phyloP scores from a whole-genome alignment of 2,888 invertebrate species.

The Scaeva pyrastri region DNA sequence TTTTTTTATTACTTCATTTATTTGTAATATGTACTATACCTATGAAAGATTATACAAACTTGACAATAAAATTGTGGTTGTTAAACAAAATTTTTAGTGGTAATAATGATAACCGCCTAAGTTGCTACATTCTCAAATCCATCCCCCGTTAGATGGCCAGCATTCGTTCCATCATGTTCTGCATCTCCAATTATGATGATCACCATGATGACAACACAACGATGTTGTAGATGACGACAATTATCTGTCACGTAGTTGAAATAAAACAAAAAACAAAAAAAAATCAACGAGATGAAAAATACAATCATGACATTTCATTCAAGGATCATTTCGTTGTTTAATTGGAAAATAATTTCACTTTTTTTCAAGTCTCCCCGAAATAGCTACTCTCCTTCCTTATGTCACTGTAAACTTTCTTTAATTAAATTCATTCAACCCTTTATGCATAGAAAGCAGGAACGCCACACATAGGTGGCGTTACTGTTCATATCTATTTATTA shows the following conservation, averaged over 20 bases:
- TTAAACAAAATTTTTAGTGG: too few relatives aligned
- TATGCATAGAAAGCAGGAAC: background rate
- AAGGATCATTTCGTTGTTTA: conserved; percentile 68
- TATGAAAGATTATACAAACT: too few relatives aligned
- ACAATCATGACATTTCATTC: conserved; percentile 72
- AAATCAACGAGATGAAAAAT: conserved; percentile 43
- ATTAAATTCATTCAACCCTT: conserved; percentile 71
- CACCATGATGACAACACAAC: conserved; percentile 63
- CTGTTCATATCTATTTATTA: background rate
- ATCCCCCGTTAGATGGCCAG: background rate
- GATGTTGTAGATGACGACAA: conserved; percentile 70
- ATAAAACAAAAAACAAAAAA: background rate
- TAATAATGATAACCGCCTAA: too few relatives aligned
- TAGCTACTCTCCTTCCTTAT: background rate
- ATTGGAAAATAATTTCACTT: conserved; percentile 57
- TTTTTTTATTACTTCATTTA: too few relatives aligned
- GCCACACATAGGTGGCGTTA: background rate
- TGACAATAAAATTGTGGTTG: too few relatives aligned
- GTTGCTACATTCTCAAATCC: background rate
- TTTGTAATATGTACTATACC: too few relatives aligned
- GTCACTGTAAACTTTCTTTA: conserved; percentile 46
- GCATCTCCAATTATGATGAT: conserved; percentile 54
- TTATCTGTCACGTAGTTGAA: conserved; percentile 36
- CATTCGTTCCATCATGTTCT: conserved; percentile 4
- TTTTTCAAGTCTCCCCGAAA: background rate